Percentiles rank a stretch among this genome's conserved stretches.
These are phyloP conservation scores for Xanthostigma xanthostigma DNA, from an alignment of 2,888 invertebrate species.

Conservation along the genomic window DNA sequence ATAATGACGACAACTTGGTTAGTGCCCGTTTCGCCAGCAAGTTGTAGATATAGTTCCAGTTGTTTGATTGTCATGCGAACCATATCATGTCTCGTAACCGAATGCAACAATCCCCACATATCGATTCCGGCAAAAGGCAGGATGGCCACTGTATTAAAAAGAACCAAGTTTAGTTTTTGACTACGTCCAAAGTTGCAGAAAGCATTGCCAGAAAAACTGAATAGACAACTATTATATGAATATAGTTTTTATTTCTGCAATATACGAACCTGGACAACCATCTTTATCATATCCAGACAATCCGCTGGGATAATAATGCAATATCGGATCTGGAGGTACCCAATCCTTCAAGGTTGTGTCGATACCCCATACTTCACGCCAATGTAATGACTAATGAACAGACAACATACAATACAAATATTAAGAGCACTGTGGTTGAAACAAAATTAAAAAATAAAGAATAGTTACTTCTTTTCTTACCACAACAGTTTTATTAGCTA, in stretches of 20 bases:
- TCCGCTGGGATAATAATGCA: slow-evolving; percentile 64
- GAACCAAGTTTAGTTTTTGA: neutral
- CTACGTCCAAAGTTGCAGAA: too few relatives aligned
- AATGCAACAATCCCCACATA: slow-evolving; percentile 64
- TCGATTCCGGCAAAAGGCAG: slow-evolving; percentile 72
- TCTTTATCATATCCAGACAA: slow-evolving; percentile 68
- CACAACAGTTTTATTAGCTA: too few relatives aligned
- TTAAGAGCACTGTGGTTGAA: too few relatives aligned
- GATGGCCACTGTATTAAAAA: slow-evolving; percentile 44
- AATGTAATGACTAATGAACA: slow-evolving; percentile 52
- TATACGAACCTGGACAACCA: slow-evolving; percentile 51
- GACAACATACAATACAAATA: too few relatives aligned
- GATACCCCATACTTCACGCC: slow-evolving; percentile 62
- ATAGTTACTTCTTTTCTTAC: too few relatives aligned
- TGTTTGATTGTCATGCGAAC: slow-evolving; percentile 51
- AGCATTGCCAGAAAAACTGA: too few relatives aligned
- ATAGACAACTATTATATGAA: too few relatives aligned
- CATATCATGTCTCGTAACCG: slow-evolving; percentile 54
- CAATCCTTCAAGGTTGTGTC: slow-evolving; percentile 48
- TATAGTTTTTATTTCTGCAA: neutral
- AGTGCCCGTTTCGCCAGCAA: slow-evolving; percentile 43
- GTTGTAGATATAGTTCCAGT: slow-evolving; percentile 48
- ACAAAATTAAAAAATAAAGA: too few relatives aligned
- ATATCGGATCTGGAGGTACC: slow-evolving; percentile 54
- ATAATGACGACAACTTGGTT: slow-evolving; percentile 54